Evolutionary conservation across 2,888 invertebrate species (phyloP), one percentile per base, ranked within the genome.

Genomic region (Gastracanthus pulcherrimus): DNA sequence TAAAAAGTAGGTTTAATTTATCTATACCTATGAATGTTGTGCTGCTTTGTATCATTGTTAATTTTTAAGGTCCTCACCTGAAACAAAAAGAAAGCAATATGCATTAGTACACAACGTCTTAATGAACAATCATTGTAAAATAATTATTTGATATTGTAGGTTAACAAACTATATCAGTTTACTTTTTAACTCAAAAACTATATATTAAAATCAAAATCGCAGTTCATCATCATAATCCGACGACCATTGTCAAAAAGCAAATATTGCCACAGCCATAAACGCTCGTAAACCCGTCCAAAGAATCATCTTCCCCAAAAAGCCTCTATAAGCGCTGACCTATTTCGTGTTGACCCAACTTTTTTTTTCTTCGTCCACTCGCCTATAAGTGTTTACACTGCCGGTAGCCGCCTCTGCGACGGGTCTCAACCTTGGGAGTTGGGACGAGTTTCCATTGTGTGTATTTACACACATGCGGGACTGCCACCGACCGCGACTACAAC

Each of bases 271-370:
- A 16, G 36, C 23, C 34, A 6, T 62, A 34, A 62, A 62, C 62
- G 31, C 48, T 48, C 48, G 55, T 55, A 55, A 55, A 55, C 19
- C 26, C 55, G 55, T 55, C 55, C 7, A 55, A 55, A 51, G n/a
- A 23, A 23, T 9, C 23, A 19, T 55, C 26, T 11, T 55, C 55
- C 13, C 26, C 26, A 9, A 26, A 23, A 51, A 55, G 2, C 26
- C 55, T 55, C 55, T 23, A 26, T 11, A 26, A 16, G 34, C 6
- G n/a, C 29, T 41, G 76, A 58, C 55, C 76, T 19, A 67, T 11
- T 67, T 67, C 31, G n/a, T 67, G 51, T 67, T 76, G 76, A 67
- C 58, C 67, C 55, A 76, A 58, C 58, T 41, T 51, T 66, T 72
- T 74, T 34, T 31, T 29, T 7, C 38, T 19, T 36, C 62, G n/a